Base-by-base conservation (phyloP, 2,797 vertebrate species). In the Tinamus major region DNA sequence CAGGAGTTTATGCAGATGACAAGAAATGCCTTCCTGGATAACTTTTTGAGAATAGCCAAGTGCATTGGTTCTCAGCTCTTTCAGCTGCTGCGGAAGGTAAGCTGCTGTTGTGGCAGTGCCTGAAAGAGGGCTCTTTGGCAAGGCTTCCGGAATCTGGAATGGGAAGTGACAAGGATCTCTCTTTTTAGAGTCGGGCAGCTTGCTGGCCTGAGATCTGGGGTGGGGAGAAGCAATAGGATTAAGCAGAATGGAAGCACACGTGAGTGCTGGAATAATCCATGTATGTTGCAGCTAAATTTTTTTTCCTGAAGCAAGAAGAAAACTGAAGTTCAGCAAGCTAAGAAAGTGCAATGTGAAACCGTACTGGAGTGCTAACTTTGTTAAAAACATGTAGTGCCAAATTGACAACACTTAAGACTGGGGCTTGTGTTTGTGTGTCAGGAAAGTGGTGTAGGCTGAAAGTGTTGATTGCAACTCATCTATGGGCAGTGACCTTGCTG, bases 1-100 rank as follows among this genome's bases (percentile, higher is more conserved):
- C 81, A 82, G 79, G 84, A 89, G 56, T 71, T 79, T 26, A 3
- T 90, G 33, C 68, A 92, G 89, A 71, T 24, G 37, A 93, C 53
- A n/a, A 89, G 31, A 58, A 76, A 56, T n/a, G 2, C n/a, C 51
- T 85, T 82, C 21, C 13, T 64, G 31, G 61, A 31, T n/a, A 9
- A 31, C 4, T 9, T 18, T 29, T 13, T 10, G 8, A 15, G 11
- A 56, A 4, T 49, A 39, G 7, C 8, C 39, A 68, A 51, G 2
- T 1, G 0, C 24, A 15, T 9, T 63, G 59, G 26, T 42, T 65
- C 7, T 76, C 5, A 37, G 33, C 19, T 24, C 10, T 56, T 31
- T 3, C 9, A 56, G 19, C 46, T 72, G 44, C 17, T 42, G 49
- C 23, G 6, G n/a, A 51, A 76, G n/a, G 17, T 16, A 61, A 51